Evolutionary conservation across 2,797 vertebrate genomes (phyloP).

Genomic region (Alosa sapidissima): DNA sequence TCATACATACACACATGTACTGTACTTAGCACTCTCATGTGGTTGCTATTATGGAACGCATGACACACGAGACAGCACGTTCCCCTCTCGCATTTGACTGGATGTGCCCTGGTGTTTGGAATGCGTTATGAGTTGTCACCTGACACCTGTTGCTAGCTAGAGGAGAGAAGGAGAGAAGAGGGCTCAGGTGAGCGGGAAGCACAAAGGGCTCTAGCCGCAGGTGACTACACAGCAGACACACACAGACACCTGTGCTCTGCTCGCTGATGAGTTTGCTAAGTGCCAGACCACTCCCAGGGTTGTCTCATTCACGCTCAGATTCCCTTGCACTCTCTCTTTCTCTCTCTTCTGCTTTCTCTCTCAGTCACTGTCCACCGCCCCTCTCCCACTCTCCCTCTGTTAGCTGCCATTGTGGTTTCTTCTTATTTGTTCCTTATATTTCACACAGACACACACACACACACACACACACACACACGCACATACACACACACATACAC

Average conservation of each 20-base stretch:
- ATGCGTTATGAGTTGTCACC: neutral
- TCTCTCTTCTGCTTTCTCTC: neutral
- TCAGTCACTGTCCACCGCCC: neutral
- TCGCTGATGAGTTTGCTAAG: neutral
- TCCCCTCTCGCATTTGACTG: neutral
- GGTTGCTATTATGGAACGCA: neutral
- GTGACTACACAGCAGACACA: neutral
- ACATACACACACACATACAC: neutral
- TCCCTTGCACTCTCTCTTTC: neutral
- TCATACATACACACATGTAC: too few species aligned
- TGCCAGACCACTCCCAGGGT: neutral
- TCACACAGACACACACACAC: neutral
- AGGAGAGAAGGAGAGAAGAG: neutral
- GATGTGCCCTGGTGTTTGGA: neutral
- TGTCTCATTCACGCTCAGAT: neutral
- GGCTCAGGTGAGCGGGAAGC: neutral
- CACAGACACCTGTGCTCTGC: neutral
- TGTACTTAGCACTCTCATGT: neutral
- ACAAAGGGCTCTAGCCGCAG: neutral
- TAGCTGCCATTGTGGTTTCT: neutral
- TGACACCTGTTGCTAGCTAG: neutral
- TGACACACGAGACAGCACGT: neutral
- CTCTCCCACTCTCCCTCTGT: neutral
- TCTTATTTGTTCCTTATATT: neutral
- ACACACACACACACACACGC: neutral